Conservation (phyloP, 1,140 invertebrate species). For the Trachelipus rathkii region DNA sequence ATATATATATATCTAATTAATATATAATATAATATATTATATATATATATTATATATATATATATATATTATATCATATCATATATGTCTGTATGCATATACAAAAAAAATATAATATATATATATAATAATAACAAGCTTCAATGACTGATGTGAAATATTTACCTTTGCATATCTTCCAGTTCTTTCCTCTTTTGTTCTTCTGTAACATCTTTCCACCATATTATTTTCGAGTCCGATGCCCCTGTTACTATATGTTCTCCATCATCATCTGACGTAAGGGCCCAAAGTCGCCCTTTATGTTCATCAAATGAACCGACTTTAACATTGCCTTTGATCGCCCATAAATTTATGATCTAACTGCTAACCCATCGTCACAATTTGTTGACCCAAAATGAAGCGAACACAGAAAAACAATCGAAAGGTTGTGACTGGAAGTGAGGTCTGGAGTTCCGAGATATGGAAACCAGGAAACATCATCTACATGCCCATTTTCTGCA, state of each 20-base stretch:
- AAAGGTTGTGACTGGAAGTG: too few species aligned
- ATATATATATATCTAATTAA: too few species aligned
- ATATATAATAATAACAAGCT: background rate
- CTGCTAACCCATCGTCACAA: conserved; percentile 76
- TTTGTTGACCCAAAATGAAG: conserved; percentile 86
- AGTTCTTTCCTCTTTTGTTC: conserved; percentile 61
- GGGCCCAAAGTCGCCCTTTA: conserved; percentile 78
- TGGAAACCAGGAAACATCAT: too few species aligned
- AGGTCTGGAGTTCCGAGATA: too few species aligned
- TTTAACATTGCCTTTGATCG: conserved; percentile 81
- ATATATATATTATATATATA: too few species aligned
- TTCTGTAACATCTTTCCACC: conserved; percentile 79
- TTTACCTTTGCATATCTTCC: conserved; percentile 53
- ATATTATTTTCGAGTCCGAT: conserved; percentile 71
- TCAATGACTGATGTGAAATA: background rate
- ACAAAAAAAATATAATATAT: too few species aligned
- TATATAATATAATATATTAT: too few species aligned
- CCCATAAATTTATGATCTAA: conserved; percentile 88
- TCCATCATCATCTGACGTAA: conserved; percentile 62
- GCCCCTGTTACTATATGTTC: conserved; percentile 69
- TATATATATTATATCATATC: too few species aligned
- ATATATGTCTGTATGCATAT: too few species aligned
- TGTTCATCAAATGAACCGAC: conserved; percentile 79
- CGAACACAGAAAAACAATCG: too few species aligned
- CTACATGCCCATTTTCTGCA: too few species aligned